Base-by-base conservation (phyloP, 1,140 invertebrate genomes). In the Wasmannia auropunctata region DNA sequence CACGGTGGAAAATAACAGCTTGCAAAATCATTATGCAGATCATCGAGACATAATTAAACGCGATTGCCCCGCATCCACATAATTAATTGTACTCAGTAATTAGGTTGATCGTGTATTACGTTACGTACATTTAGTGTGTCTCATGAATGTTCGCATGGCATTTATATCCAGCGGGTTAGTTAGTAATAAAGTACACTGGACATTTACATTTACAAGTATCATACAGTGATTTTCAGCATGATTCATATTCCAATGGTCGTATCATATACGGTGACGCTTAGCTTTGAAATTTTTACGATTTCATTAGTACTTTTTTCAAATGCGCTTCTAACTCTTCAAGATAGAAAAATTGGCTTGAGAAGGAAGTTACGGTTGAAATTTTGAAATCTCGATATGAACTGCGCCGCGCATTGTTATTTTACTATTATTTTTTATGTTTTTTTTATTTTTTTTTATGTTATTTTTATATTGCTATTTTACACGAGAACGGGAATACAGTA, bases 11-110 rank as follows among this genome's bases (percentile, higher is more conserved):
- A 83, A 83, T 74, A 83, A 83, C 79, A 72, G 79, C 79, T 83
- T 83, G 79, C 79, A 74, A 83, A 83, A 83, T 83, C 79, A 83
- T 83, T 83, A 83, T 83, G 79, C 79, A 83, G 67, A 83, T 83
- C 79, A 83, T 83, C 51, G 79, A 28, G 28, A 83, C 67, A 83
- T 83, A 83, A 83, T 83, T 83, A 83, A 83, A 83, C 67, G 51
- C 54, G 67, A 83, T 74, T 83, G 67, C 51, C 28, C 19, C 54
- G 51, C 67, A 83, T 83, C 54, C 79, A 72, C 51, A 25, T 83
- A 83, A 74, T 83, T 83, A 83, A 83, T 83, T 56, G 70, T 83
- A 60, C 28, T 83, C 79, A 19, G 67, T 83, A 83, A 83, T 83
- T 74, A 72, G 67, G 54, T 83, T 83, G 51, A 83, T 83, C 67